phyloP scores from a whole-genome alignment of 2,888 invertebrate genomes.

The Ochropleura leucogaster region DNA sequence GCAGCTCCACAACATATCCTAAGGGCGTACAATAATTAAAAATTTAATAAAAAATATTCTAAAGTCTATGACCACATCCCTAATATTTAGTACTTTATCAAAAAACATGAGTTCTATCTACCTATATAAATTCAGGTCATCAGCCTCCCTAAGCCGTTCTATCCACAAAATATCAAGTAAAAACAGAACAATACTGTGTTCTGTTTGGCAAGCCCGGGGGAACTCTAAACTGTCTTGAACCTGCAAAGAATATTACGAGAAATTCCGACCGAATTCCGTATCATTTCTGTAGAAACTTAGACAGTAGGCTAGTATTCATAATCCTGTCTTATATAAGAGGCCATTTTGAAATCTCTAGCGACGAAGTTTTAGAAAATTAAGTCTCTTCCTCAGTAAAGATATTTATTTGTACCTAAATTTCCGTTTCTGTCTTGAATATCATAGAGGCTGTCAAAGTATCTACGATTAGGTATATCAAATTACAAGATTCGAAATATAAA shows the following conservation, averaged over 20 bases:
- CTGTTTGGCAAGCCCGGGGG: constrained; percentile 28
- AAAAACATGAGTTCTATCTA: neutral
- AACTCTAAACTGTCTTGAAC: constrained; percentile 35
- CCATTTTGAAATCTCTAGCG: constrained; percentile 13
- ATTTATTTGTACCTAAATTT: neutral
- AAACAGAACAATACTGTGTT: constrained; percentile 25
- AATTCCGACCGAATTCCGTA: constrained; percentile 31
- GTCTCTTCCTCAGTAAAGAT: neutral
- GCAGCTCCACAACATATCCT: too few species aligned
- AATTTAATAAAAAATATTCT: neutral
- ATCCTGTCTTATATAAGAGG: constrained; percentile 16
- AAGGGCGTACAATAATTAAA: too few species aligned
- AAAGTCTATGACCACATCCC: neutral
- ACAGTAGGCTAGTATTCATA: constrained; percentile 36
- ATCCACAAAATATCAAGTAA: constrained; percentile 31
- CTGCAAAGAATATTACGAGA: constrained; percentile 46
- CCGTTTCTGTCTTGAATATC: neutral
- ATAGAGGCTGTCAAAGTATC: neutral
- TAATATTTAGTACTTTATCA: neutral
- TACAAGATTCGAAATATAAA: neutral
- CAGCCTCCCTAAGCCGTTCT: neutral
- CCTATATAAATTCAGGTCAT: neutral
- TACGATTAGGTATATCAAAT: neutral
- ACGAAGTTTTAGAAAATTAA: neutral
- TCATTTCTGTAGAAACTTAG: constrained; percentile 30